Conservation (phyloP, 2,113 vertebrate species). For the Malurus cyaneus region DNA sequence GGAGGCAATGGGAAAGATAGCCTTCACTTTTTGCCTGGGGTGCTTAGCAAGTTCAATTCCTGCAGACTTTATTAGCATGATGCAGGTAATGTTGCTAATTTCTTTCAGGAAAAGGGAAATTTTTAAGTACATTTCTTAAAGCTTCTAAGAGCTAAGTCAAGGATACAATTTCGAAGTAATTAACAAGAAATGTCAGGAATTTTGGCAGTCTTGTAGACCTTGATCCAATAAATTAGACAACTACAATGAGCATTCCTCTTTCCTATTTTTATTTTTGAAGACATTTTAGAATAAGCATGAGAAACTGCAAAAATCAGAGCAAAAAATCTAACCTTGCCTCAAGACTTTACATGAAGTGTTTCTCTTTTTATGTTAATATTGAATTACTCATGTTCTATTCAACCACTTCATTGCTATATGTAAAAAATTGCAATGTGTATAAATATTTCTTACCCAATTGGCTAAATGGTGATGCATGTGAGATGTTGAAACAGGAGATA, state of each 20-base stretch:
- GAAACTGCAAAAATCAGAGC: not conserved
- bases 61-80: not conserved
- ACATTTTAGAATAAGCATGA: not conserved
- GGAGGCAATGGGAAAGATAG: not conserved
- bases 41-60: not conserved
- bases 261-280: not conserved
- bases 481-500: not conserved
- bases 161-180: constrained; percentile 7
- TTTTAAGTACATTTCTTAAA: not conserved
- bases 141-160: not conserved
- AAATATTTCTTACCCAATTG: not conserved
- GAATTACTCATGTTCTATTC: not conserved
- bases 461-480: not conserved
- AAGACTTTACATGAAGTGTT: not conserved
- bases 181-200: constrained; percentile 6
- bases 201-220: not conserved
- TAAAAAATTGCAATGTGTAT: not conserved
- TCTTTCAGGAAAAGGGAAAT: not conserved
- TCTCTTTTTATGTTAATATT: not conserved
- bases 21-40: not conserved
- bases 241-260: not conserved
- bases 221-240: not conserved
- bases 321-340: not conserved
- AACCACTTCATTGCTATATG: not conserved
- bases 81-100: not conserved